Evolutionary conservation across 2,797 vertebrate species (phyloP).

Genomic region (Lateolabrax maculatus): DNA sequence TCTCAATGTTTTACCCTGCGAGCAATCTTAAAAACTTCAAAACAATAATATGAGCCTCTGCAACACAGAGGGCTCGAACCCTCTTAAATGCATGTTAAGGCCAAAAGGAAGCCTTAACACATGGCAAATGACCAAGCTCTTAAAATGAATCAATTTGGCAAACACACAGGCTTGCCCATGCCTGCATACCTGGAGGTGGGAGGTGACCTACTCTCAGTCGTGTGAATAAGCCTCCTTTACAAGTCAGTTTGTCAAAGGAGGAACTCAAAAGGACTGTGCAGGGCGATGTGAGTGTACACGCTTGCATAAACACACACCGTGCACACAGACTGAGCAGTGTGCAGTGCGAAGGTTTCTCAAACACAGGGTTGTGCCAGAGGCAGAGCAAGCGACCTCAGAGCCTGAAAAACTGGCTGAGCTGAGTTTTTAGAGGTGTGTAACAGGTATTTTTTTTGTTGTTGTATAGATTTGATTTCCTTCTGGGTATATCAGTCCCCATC

Average conservation of each 20-base stretch:
- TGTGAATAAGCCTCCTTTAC: slow-evolving; percentile 69
- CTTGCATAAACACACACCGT: slow-evolving; percentile 68
- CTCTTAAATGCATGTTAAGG: slow-evolving; percentile 11
- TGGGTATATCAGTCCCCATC: slow-evolving; percentile 8
- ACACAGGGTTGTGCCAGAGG: slow-evolving; percentile 71
- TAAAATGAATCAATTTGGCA: slow-evolving; percentile 43
- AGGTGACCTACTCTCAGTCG: slow-evolving; percentile 46
- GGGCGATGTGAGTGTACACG: slow-evolving; percentile 43
- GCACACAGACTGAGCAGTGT: slow-evolving; percentile 69
- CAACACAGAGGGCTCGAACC: background rate
- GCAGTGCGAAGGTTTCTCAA: slow-evolving; percentile 65
- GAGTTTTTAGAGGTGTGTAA: slow-evolving; percentile 9
- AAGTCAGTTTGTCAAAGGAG: slow-evolving; percentile 79
- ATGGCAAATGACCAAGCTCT: slow-evolving; percentile 31
- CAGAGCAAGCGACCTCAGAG: slow-evolving; percentile 59
- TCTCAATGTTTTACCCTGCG: slow-evolving; percentile 1
- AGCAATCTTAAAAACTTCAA: slow-evolving; percentile 20
- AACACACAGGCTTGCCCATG: slow-evolving; percentile 53
- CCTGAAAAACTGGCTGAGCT: slow-evolving; percentile 82
- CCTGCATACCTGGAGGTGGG: slow-evolving; percentile 63
- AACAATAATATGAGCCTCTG: slow-evolving; percentile 1
- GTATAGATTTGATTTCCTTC: background rate
- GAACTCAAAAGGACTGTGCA: slow-evolving; percentile 54
- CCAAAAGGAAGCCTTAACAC: slow-evolving; percentile 24
- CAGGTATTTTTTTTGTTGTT: slow-evolving; percentile 14